Conservation (phyloP, 1,140 invertebrate genomes). For the Ganaspis sp. region DNA sequence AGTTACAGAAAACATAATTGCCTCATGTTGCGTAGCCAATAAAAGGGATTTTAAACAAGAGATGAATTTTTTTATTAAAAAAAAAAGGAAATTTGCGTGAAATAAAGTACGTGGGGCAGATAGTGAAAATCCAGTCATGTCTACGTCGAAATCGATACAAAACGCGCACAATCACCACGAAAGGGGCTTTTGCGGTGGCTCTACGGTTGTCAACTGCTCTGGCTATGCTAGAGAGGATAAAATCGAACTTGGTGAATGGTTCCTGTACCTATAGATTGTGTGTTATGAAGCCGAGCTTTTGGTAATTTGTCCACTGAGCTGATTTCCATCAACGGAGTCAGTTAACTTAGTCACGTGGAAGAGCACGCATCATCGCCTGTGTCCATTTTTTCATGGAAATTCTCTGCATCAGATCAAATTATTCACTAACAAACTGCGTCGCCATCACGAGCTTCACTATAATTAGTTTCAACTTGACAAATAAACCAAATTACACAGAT, state of each 20-base stretch:
- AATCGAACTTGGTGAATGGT: slow-evolving; percentile 1
- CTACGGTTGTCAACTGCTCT: slow-evolving; percentile 20
- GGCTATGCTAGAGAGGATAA: not conserved
- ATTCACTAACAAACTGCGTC: slow-evolving; percentile 11
- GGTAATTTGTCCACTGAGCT: slow-evolving; percentile 26
- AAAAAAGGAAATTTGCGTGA: slow-evolving; percentile 34
- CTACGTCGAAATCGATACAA: slow-evolving; percentile 64
- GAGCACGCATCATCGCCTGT: slow-evolving; percentile 6
- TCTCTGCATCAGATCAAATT: not conserved
- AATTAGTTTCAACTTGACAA: not conserved
- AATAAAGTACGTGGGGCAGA: slow-evolving; percentile 44
- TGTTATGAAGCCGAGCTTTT: slow-evolving; percentile 4
- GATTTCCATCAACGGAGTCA: slow-evolving; percentile 23
- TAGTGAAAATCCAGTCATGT: slow-evolving; percentile 44
- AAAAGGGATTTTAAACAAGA: slow-evolving; percentile 39
- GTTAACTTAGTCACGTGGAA: slow-evolving; percentile 27
- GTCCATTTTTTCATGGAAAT: slow-evolving; percentile 2
- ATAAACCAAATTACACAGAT: not conserved
- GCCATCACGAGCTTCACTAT: not conserved
- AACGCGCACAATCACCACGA: slow-evolving; percentile 55
- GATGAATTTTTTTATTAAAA: slow-evolving; percentile 33
- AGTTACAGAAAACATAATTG: not conserved
- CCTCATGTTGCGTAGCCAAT: slow-evolving; percentile 34
- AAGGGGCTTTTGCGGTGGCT: slow-evolving; percentile 35
- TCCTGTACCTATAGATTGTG: not conserved